Evolutionary conservation across 2,888 invertebrate species (phyloP).

Genomic region (Ophioninae sp.): DNA sequence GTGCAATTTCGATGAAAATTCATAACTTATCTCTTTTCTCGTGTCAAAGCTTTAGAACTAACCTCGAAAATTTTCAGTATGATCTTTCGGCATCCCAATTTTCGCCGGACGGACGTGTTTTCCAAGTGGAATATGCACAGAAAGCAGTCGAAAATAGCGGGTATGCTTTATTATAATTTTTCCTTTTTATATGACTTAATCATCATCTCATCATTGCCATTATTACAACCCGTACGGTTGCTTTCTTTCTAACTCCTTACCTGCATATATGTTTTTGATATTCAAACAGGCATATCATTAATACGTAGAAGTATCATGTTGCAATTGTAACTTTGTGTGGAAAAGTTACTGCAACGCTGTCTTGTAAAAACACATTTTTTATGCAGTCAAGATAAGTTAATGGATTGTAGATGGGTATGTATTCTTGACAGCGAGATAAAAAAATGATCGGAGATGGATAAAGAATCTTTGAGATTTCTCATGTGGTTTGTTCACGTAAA

Average conservation of each 20-base stretch:
- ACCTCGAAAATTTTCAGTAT: constrained; percentile 86
- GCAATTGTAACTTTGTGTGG: not conserved
- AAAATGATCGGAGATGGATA: too few relatives aligned
- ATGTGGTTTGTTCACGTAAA: not conserved
- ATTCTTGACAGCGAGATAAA: too few relatives aligned
- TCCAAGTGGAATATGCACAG: constrained; percentile 99
- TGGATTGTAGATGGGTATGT: too few relatives aligned
- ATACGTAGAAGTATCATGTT: not conserved
- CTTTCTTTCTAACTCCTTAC: not conserved
- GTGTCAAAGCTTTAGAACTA: constrained; percentile 60
- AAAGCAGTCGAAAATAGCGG: constrained; percentile 99
- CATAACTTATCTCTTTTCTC: constrained; percentile 39
- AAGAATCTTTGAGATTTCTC: not conserved
- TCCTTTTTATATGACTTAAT: not conserved
- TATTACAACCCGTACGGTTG: not conserved
- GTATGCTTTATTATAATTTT: constrained; percentile 78
- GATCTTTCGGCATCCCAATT: constrained; percentile 99
- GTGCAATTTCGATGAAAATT: constrained; percentile 77
- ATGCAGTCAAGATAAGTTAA: too few relatives aligned
- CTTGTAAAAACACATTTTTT: too few relatives aligned
- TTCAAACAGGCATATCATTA: not conserved
- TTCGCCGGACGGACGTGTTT: constrained; percentile 99
- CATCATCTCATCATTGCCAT: not conserved
- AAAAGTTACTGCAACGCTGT: too few relatives aligned
- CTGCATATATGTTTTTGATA: not conserved